Conservation (phyloP, 2,113 vertebrate species). For the Syngnathus floridae region DNA sequence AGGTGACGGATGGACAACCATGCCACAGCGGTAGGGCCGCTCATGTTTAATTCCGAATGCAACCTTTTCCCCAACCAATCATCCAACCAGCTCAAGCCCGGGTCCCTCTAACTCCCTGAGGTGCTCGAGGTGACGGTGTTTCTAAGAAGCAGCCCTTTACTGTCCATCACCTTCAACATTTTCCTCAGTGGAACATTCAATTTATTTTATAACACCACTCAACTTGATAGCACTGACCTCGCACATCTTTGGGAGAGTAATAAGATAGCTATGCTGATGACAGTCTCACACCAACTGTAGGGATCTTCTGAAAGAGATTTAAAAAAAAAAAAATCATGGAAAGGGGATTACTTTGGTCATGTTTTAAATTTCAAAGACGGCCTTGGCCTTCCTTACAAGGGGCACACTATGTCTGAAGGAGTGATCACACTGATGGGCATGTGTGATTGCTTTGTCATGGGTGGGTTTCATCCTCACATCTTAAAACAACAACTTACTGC, state of each 20-base stretch:
- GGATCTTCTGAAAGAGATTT: slow-evolving; percentile 39
- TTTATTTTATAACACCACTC: slow-evolving; percentile 71
- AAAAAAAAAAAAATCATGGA: slow-evolving; percentile 28
- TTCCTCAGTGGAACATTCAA: slow-evolving; percentile 64
- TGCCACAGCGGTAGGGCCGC: slow-evolving; percentile 46
- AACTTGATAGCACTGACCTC: slow-evolving; percentile 66
- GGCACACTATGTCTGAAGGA: slow-evolving; percentile 15
- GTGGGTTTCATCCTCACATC: slow-evolving; percentile 39
- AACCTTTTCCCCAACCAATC: slow-evolving; percentile 48
- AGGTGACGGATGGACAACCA: slow-evolving; percentile 58
- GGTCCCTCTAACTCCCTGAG: slow-evolving; percentile 41
- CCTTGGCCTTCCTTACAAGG: not conserved
- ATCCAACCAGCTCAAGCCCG: slow-evolving; percentile 41
- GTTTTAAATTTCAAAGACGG: slow-evolving; percentile 46
- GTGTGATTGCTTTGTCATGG: slow-evolving; percentile 42
- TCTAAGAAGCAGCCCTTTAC: slow-evolving; percentile 45
- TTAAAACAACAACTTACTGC: slow-evolving; percentile 28
- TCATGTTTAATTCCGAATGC: slow-evolving; percentile 73
- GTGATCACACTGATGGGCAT: slow-evolving; percentile 36
- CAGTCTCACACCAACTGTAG: slow-evolving; percentile 42
- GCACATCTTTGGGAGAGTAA: slow-evolving; percentile 57
- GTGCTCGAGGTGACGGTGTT: slow-evolving; percentile 34
- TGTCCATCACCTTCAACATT: slow-evolving; percentile 70
- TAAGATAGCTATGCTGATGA: slow-evolving; percentile 61
- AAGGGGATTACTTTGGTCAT: slow-evolving; percentile 44